phyloP scores from a whole-genome alignment of 2,113 vertebrate species.

The Lathamus discolor region DNA sequence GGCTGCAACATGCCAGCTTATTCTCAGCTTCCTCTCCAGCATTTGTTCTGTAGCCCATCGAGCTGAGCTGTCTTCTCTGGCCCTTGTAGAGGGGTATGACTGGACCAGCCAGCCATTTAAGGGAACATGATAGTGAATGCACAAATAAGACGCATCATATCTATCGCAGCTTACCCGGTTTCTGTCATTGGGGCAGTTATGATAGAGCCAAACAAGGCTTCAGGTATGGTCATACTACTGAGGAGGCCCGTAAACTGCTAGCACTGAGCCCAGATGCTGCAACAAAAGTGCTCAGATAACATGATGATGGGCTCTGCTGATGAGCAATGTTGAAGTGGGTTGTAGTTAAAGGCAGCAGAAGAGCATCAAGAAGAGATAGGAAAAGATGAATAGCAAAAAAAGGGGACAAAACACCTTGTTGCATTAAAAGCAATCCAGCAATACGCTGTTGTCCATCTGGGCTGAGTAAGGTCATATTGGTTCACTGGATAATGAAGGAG shows the following conservation, averaged over 20 bases:
- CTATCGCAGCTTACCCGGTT: neutral
- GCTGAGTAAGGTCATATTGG: neutral
- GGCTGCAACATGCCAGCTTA: neutral
- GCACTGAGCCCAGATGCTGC: neutral
- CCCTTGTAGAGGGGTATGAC: neutral
- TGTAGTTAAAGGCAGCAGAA: neutral
- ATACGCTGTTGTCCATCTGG: neutral
- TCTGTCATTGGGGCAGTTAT: neutral
- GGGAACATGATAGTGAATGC: neutral
- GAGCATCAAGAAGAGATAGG: neutral
- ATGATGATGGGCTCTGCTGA: neutral
- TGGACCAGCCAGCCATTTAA: neutral
- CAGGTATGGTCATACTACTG: neutral
- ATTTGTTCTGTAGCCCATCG: accelerated
- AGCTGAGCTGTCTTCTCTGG: neutral
- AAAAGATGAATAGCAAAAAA: neutral
- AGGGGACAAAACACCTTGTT: neutral
- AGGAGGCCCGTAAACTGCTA: neutral
- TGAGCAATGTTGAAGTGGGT: accelerated
- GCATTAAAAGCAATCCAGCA: neutral
- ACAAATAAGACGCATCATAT: neutral
- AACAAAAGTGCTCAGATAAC: neutral
- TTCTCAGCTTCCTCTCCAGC: neutral
- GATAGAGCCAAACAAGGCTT: neutral
- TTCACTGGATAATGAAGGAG: neutral